Percentiles rank a stretch among this genome's conserved stretches.
These are phyloP conservation scores for Arizona elegans DNA, from an alignment of 2,113 vertebrate species.

Conservation along the genomic window DNA sequence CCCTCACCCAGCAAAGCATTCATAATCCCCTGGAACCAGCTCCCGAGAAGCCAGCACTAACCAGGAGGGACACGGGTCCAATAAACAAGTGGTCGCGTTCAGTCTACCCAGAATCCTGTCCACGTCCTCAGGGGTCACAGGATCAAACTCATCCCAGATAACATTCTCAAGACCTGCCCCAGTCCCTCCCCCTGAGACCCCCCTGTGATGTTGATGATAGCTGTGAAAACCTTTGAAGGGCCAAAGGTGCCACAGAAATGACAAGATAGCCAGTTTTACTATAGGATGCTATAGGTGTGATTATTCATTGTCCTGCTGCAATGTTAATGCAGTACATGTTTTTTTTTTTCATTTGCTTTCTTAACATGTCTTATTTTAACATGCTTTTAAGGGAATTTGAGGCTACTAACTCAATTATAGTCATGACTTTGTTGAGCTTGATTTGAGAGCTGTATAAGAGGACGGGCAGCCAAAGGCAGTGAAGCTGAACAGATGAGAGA, in stretches of 20 bases:
- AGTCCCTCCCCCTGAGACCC: too few relatives aligned
- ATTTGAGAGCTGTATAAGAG: conserved; percentile 10
- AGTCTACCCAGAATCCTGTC: too few relatives aligned
- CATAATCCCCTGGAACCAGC: too few relatives aligned
- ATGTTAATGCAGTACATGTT: neutral
- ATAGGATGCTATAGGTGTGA: neutral
- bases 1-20: too few relatives aligned
- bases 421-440: neutral
- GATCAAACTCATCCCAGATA: too few relatives aligned
- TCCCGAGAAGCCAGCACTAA: too few relatives aligned
- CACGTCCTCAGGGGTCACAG: too few relatives aligned
- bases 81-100: too few relatives aligned
- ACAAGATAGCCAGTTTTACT: neutral
- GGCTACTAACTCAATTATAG: neutral
- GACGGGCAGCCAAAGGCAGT: neutral
- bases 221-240: neutral
- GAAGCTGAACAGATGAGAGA: neutral
- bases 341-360: neutral
- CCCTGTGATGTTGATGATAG: neutral
- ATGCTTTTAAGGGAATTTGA: conserved; percentile 2
- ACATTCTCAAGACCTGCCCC: too few relatives aligned
- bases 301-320: neutral
- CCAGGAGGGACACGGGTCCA: too few relatives aligned
- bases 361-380: neutral
- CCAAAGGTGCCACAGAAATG: neutral